phyloP scores from a whole-genome alignment of 2,888 invertebrate genomes.

The Polietes domitor region DNA sequence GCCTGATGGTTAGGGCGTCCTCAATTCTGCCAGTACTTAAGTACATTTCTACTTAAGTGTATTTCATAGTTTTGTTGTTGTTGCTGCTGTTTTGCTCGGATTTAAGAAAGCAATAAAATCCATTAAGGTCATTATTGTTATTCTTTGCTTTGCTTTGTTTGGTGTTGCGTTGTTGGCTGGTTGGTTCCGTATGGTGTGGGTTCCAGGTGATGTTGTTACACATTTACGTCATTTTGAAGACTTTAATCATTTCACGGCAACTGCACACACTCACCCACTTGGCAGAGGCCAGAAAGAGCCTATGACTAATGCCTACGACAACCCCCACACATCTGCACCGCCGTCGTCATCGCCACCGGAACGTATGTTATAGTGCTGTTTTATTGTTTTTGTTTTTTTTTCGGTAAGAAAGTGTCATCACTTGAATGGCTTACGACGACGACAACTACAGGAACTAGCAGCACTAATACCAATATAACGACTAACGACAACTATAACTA shows the following conservation, averaged over 20 bases:
- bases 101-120: slow-evolving; percentile 25
- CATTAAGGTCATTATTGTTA: slow-evolving; percentile 35
- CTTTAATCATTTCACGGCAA: slow-evolving; percentile 20
- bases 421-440: slow-evolving; percentile 16
- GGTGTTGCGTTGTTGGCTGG: not conserved
- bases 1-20: not conserved
- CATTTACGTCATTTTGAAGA: slow-evolving; percentile 53
- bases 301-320: slow-evolving; percentile 38
- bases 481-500: too few species aligned
- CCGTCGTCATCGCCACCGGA: too few species aligned
- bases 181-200: not conserved
- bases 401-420: slow-evolving; percentile 15
- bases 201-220: not conserved
- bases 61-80: not conserved
- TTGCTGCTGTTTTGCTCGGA: not conserved
- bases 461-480: not conserved
- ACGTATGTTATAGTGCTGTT: not conserved
- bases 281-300: not conserved
- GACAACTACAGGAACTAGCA: not conserved
- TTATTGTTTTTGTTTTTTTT: not conserved
- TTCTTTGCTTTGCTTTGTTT: not conserved
- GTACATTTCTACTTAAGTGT: not conserved
- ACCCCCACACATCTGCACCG: not conserved
- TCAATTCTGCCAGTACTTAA: not conserved
- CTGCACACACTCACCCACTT: not conserved